These are phyloP conservation scores for Sterna hirundo DNA, from an alignment of 2,113 vertebrate species.

Conservation along the genomic window DNA sequence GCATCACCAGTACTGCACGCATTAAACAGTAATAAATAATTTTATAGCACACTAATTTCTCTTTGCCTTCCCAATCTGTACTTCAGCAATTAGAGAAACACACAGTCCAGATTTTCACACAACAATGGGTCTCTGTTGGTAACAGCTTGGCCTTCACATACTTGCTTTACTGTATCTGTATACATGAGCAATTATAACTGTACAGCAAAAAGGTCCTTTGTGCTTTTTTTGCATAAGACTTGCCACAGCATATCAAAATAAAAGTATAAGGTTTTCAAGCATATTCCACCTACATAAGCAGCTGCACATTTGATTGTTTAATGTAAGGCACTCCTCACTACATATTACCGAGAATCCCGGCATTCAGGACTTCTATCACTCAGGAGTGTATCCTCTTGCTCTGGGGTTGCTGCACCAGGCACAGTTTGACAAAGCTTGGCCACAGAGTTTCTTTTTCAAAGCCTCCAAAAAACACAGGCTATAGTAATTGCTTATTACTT, in stretches of 20 bases:
- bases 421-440: neutral
- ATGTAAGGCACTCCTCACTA: neutral
- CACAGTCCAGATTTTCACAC: neutral
- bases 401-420: neutral
- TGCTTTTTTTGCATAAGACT: neutral
- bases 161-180: neutral
- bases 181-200: neutral
- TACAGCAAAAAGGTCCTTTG: neutral
- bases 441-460: neutral
- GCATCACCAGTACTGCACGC: neutral
- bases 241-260: neutral
- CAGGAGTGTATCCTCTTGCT: accelerated
- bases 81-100: neutral
- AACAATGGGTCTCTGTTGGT: neutral
- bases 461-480: neutral
- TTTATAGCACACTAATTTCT: neutral
- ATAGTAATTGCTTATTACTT: neutral
- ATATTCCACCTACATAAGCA: neutral
- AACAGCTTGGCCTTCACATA: neutral
- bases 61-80: neutral
- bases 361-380: neutral
- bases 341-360: neutral
- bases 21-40: neutral
- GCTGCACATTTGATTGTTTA: neutral
- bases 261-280: neutral